A percentile compares a stretch with the other conserved stretches of the same genome.
Evolutionary conservation across 2,888 invertebrate species (phyloP).

Genomic region (Pollenia amentaria): DNA sequence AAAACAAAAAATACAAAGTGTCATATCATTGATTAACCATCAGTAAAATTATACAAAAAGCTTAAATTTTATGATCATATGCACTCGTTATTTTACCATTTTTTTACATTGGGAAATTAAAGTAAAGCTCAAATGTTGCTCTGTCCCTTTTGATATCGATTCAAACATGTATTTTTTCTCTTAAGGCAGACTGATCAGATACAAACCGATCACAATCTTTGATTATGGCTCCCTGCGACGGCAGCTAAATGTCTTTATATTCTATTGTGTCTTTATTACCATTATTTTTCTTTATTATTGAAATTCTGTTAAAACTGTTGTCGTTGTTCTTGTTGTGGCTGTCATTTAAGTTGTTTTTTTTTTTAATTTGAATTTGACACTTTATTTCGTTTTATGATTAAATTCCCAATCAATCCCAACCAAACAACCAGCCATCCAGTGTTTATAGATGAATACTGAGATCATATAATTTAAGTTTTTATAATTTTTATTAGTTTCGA

Average conservation of each 20-base stretch:
- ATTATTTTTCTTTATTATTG: slow-evolving; percentile 35
- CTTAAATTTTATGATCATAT: slow-evolving; percentile 22
- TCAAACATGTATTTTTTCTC: not conserved
- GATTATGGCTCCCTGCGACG: slow-evolving; percentile 73
- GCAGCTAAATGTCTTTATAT: slow-evolving; percentile 73
- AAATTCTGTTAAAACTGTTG: slow-evolving; percentile 34
- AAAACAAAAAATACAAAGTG: slow-evolving; percentile 60
- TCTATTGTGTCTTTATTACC: slow-evolving; percentile 47
- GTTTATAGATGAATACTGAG: not conserved
- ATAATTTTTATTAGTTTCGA: slow-evolving; percentile 37
- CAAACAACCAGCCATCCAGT: not conserved
- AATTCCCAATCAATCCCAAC: slow-evolving; percentile 35
- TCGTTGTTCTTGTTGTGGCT: slow-evolving; percentile 48
- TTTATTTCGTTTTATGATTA: slow-evolving; percentile 64
- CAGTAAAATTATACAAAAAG: slow-evolving; percentile 49
- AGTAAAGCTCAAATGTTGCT: slow-evolving; percentile 18
- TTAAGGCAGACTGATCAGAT: slow-evolving; percentile 64
- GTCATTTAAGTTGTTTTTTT: slow-evolving; percentile 62
- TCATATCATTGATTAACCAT: slow-evolving; percentile 69
- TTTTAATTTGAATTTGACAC: slow-evolving; percentile 70
- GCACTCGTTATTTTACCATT: not conserved
- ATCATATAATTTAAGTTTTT: slow-evolving; percentile 45
- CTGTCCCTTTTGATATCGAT: slow-evolving; percentile 47
- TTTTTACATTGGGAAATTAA: not conserved
- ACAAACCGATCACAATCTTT: slow-evolving; percentile 71